These are phyloP conservation scores for Philaenus spumarius DNA, from an alignment of 1,140 invertebrate species.

Conservation along the genomic window DNA sequence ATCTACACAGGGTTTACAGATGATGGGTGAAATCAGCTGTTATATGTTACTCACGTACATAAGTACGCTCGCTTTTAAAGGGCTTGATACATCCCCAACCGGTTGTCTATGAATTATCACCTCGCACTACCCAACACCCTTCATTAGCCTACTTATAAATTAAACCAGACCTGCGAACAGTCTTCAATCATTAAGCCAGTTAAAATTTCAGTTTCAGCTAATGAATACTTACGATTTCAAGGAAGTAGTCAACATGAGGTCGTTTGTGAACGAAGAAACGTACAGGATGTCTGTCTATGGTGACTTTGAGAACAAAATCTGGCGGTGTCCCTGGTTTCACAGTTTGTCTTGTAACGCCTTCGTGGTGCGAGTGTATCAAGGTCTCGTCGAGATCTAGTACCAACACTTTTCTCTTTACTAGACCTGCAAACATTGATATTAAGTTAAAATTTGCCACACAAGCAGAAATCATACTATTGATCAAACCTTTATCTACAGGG, in stretches of 20 bases:
- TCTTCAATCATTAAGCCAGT: too few relatives aligned
- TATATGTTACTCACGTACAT: too few relatives aligned
- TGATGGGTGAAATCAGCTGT: too few relatives aligned
- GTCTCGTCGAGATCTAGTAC: slow-evolving; percentile 99
- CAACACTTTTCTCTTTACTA: slow-evolving; percentile 93
- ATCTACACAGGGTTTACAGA: too few relatives aligned
- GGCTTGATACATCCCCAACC: too few relatives aligned
- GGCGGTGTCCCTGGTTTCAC: slow-evolving; percentile 96
- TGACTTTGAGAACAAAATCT: slow-evolving; percentile 98
- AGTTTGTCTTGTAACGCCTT: slow-evolving; percentile 90
- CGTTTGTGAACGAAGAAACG: slow-evolving; percentile 99
- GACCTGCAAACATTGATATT: slow-evolving; percentile 57
- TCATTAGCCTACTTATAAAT: too few relatives aligned
- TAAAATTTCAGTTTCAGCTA: slow-evolving; percentile 9
- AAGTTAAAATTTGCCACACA: too few relatives aligned
- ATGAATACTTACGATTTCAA: slow-evolving; percentile 85
- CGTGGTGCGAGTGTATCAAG: slow-evolving; percentile 98
- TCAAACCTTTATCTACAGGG: too few relatives aligned
- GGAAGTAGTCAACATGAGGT: slow-evolving; percentile 98
- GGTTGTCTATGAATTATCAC: too few relatives aligned
- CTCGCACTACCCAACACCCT: too few relatives aligned
- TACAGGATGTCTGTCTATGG: slow-evolving; percentile 97
- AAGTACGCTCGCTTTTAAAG: too few relatives aligned
- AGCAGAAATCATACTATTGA: slow-evolving; percentile 20
- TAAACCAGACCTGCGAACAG: too few relatives aligned